A percentile compares a stretch with the other conserved stretches of the same genome.
These are phyloP conservation scores for Plotosus lineatus DNA, from an alignment of 2,113 vertebrate genomes.

Conservation along the genomic window DNA sequence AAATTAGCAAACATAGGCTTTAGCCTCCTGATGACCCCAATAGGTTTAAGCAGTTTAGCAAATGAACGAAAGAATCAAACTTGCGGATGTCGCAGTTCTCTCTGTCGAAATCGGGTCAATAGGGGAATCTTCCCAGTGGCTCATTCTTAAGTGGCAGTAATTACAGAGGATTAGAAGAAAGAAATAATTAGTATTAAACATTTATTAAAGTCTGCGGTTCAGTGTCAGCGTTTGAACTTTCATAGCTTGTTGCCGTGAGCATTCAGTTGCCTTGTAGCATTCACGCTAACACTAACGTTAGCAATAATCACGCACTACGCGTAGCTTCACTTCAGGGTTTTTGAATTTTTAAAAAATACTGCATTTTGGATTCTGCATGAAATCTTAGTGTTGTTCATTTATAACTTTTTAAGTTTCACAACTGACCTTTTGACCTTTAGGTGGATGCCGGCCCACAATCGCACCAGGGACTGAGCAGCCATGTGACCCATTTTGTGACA, in stretches of 20 bases:
- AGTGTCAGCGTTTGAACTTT: background rate
- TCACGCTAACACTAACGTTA: too few species aligned
- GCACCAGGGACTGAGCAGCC: slow-evolving; percentile 84
- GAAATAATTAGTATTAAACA: background rate
- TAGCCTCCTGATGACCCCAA: too few species aligned
- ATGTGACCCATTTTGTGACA: slow-evolving; percentile 87
- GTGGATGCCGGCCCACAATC: slow-evolving; percentile 83
- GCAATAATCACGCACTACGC: background rate
- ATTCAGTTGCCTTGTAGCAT: background rate
- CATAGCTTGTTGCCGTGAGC: background rate
- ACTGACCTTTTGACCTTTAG: slow-evolving; percentile 68
- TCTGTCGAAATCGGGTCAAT: background rate
- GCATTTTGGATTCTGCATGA: background rate
- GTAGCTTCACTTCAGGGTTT: background rate
- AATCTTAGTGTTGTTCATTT: background rate
- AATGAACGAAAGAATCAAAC: too few species aligned
- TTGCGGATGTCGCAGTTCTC: too few species aligned
- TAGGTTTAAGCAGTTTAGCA: too few species aligned
- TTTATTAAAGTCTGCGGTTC: background rate
- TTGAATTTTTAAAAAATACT: too few species aligned
- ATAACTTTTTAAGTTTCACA: background rate
- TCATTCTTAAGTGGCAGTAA: background rate
- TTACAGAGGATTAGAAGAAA: background rate
- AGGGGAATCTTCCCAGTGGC: background rate
- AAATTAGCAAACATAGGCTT: too few species aligned